Conservation (phyloP, 1,140 invertebrate genomes). For the Lutraria rhynchaena region DNA sequence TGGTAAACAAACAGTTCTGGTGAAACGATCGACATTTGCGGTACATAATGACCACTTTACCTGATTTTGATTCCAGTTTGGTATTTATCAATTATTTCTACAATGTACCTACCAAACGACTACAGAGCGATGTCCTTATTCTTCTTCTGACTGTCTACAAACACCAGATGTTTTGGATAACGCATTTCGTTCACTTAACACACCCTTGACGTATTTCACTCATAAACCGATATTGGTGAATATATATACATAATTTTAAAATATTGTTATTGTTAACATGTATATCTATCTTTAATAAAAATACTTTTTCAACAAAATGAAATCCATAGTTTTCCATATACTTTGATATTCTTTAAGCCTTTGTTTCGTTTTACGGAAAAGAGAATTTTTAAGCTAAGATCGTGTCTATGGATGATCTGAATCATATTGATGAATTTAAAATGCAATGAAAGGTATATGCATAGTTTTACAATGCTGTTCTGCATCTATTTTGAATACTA, state of each 20-base stretch:
- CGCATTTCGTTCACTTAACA: not conserved
- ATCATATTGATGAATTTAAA: no score
- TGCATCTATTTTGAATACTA: no score
- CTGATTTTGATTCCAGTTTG: not conserved
- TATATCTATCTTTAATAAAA: not conserved
- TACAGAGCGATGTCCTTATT: not conserved
- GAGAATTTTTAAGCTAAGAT: no score
- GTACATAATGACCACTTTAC: not conserved
- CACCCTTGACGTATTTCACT: not conserved
- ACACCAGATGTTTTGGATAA: not conserved
- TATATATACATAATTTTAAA: no score
- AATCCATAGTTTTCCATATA: not conserved
- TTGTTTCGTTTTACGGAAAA: not conserved
- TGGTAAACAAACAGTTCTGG: not conserved
- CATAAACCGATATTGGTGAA: slow-evolving; percentile 1
- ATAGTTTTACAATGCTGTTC: no score
- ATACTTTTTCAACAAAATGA: not conserved
- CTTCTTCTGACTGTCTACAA: not conserved
- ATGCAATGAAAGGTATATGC: no score
- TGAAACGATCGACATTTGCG: not conserved
- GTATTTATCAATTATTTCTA: not conserved
- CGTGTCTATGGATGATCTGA: no score
- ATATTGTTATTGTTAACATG: no score
- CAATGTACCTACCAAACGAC: not conserved
- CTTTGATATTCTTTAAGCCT: not conserved